Conservation (phyloP, 2,797 vertebrate genomes). For the Emys orbicularis region DNA sequence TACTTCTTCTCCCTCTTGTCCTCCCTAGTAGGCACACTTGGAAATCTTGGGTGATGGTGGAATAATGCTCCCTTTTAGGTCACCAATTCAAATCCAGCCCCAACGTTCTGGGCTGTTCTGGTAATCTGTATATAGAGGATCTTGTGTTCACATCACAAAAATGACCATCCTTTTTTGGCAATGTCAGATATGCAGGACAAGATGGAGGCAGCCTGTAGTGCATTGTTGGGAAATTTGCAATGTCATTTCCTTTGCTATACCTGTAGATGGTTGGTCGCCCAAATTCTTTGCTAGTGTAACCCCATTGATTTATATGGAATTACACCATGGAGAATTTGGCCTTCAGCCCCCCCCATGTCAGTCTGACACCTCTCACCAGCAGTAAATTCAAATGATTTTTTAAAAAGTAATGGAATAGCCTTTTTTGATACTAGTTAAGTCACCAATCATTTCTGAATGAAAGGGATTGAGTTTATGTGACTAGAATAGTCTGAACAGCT, state of each 20-base stretch:
- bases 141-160: slow-evolving; percentile 6
- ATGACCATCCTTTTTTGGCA: neutral
- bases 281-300: neutral
- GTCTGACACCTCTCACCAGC: neutral
- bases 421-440: neutral
- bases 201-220: neutral
- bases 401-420: neutral
- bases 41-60: neutral
- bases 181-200: neutral
- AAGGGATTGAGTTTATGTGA: neutral
- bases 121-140: neutral
- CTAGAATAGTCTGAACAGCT: neutral
- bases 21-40: neutral
- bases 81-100: neutral
- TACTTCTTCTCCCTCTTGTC: neutral
- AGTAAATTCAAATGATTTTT: neutral
- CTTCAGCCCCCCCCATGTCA: neutral
- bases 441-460: neutral
- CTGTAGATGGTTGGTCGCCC: neutral
- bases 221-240: neutral
- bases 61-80: neutral
- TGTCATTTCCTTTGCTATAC: fast-evolving
- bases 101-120: neutral
- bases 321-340: neutral
- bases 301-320: neutral